Conservation (phyloP, 2,888 invertebrate species). For the Ligdia adustata region DNA sequence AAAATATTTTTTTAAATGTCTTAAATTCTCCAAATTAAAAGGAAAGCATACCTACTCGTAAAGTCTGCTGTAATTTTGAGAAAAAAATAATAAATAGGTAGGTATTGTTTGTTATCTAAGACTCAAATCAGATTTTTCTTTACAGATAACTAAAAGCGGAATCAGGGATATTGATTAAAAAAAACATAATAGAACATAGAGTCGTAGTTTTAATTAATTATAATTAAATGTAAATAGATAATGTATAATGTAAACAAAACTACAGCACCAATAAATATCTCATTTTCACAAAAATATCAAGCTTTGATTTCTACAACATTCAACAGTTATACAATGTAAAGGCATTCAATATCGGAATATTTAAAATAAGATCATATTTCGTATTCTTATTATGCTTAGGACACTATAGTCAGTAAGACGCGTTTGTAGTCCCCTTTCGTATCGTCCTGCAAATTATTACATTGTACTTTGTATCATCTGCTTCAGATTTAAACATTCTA, state of each 20-base stretch:
- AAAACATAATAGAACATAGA: conserved; percentile 62
- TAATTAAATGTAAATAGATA: conserved; percentile 70
- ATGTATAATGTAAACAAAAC: conserved; percentile 80
- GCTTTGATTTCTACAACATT: conserved; percentile 65
- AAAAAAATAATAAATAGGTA: too few relatives aligned
- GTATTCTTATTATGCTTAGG: conserved; percentile 67
- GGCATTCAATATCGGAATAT: conserved; percentile 69
- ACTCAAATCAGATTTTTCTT: conserved; percentile 32
- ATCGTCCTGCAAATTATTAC: conserved; percentile 86
- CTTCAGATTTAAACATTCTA: conserved; percentile 35
- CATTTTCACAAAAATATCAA: conserved; percentile 82
- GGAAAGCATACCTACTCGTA: too few relatives aligned
- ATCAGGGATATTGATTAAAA: conserved; percentile 71
- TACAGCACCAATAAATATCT: conserved; percentile 83
- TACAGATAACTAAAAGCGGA: conserved; percentile 79
- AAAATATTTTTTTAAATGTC: too few relatives aligned
- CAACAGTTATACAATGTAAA: conserved; percentile 76
- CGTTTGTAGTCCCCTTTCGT: conserved; percentile 88
- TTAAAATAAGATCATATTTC: conserved; percentile 44
- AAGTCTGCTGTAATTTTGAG: too few relatives aligned
- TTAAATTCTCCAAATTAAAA: too few relatives aligned
- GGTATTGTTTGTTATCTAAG: too few relatives aligned
- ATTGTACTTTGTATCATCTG: conserved; percentile 61
- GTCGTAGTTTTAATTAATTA: conserved; percentile 52
- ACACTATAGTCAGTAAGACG: conserved; percentile 84